phyloP scores from a whole-genome alignment of 2,797 vertebrate species.

The Mormyrus proboscirostris region DNA sequence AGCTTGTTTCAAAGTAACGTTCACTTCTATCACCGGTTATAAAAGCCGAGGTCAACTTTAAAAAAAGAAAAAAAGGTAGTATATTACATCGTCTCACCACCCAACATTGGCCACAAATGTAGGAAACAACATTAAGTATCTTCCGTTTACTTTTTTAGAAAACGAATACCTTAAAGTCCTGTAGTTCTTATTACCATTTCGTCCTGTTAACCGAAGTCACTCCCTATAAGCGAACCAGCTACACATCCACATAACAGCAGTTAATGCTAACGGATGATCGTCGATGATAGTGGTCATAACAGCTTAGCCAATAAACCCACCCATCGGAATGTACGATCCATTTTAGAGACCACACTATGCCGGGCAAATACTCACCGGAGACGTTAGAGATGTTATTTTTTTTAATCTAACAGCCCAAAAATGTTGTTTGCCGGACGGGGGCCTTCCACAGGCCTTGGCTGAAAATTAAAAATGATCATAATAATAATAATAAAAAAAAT shows the following conservation, averaged over 20 bases:
- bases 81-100: neutral
- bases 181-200: neutral
- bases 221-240: neutral
- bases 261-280: neutral
- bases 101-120: neutral
- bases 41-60: neutral
- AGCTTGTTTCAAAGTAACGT: neutral
- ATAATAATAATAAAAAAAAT: neutral
- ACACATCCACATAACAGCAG: neutral
- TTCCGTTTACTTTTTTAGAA: neutral
- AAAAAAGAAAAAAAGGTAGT: neutral
- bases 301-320: neutral
- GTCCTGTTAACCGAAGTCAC: neutral
- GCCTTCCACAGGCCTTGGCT: neutral
- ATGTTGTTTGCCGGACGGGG: neutral
- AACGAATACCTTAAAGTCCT: neutral
- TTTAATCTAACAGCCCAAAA: neutral
- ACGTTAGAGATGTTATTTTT: neutral
- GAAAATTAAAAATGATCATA: neutral
- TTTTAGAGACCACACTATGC: neutral
- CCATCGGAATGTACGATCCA: neutral
- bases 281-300: neutral
- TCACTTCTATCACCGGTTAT: neutral
- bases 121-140: neutral
- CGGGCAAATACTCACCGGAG: neutral